A percentile compares a stretch with the other conserved stretches of the same genome.
Conservation (phyloP, 2,797 vertebrate species). For the Eulemur albifrons region DNA sequence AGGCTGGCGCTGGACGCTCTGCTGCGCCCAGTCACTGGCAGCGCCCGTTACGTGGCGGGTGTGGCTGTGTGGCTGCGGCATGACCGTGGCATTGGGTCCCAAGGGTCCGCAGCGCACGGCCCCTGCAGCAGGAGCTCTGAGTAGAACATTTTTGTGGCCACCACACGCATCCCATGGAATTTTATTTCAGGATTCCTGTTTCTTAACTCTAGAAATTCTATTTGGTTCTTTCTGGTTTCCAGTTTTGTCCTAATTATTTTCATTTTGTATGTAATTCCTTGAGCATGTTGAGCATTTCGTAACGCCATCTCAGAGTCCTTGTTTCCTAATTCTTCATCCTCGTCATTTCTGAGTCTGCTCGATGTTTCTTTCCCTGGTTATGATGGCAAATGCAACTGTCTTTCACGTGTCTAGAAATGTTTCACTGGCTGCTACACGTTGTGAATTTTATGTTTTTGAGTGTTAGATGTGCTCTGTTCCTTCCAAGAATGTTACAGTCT, state of each 20-base stretch:
- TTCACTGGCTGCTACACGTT: not conserved
- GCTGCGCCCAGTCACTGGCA: accelerated
- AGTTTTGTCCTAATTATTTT: not conserved
- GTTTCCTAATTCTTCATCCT: not conserved
- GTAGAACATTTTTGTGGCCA: not conserved
- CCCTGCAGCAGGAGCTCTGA: not conserved
- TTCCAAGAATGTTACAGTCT: not conserved
- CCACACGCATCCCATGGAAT: not conserved
- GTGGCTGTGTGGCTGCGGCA: not conserved
- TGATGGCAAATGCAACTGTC: no score
- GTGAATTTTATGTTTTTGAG: not conserved
- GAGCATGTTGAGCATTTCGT: not conserved
- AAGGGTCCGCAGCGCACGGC: accelerated
- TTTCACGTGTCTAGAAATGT: not conserved
- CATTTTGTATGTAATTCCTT: not conserved
- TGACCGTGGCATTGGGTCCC: accelerated
- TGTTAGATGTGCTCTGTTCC: not conserved
- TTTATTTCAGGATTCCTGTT: not conserved
- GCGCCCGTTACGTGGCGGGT: accelerated
- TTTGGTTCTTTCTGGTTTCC: not conserved
- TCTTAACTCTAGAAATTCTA: not conserved
- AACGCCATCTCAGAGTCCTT: not conserved
- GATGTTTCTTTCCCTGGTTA: not conserved
- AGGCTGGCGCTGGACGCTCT: not conserved
- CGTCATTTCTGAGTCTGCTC: not conserved